Percentiles rank a stretch among this genome's conserved stretches.
phyloP scores from a whole-genome alignment of 2,113 vertebrate species.

The Corythoichthys haematopterus region DNA sequence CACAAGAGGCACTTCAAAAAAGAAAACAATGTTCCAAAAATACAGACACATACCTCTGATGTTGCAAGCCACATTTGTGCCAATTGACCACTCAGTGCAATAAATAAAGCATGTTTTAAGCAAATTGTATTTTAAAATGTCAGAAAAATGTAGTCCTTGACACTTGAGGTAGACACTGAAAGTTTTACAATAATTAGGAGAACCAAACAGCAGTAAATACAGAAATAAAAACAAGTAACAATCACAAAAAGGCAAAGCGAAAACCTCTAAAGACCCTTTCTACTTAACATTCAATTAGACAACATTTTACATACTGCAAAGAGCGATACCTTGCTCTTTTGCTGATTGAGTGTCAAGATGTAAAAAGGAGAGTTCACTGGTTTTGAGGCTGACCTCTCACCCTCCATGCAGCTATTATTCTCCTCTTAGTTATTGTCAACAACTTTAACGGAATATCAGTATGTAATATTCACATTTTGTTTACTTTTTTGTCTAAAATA shows the following conservation, averaged over 20 bases:
- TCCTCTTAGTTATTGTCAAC: conserved; percentile 12
- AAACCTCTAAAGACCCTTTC: conserved; percentile 41
- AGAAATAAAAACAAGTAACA: conserved; percentile 28
- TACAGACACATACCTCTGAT: no score
- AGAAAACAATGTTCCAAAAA: no score
- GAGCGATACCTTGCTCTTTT: conserved; percentile 32
- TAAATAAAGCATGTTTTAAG: no score
- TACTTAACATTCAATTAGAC: conserved; percentile 55
- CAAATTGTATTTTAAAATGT: no score
- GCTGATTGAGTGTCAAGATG: conserved; percentile 51
- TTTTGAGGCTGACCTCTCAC: conserved; percentile 47
- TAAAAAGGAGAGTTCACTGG: conserved; percentile 44
- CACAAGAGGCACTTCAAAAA: no score
- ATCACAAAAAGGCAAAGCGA: conserved; percentile 10
- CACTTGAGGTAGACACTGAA: neutral
- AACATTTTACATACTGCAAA: conserved; percentile 42
- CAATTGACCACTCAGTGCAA: no score
- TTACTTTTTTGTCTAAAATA: conserved; percentile 33
- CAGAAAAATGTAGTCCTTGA: neutral
- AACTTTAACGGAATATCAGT: no score
- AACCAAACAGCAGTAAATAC: conserved; percentile 7
- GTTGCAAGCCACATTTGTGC: no score
- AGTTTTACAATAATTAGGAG: conserved; percentile 36
- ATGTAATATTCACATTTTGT: conserved; percentile 7
- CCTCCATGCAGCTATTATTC: conserved; percentile 36